Conservation (phyloP, 2,888 invertebrate species). For the Hesperia comma region DNA sequence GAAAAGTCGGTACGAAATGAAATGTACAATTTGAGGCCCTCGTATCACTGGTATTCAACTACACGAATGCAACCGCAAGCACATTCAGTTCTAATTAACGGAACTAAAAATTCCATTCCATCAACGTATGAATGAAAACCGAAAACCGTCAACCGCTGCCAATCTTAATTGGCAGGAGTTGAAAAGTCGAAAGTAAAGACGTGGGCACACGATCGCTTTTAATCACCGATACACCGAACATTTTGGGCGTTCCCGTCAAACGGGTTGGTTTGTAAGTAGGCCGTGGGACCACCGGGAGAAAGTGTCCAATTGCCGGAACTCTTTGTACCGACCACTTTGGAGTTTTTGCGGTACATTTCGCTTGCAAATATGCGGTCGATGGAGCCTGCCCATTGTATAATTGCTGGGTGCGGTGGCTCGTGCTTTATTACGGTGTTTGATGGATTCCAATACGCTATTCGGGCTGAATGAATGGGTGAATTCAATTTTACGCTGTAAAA, state of each 20-base stretch:
- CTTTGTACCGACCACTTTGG: slow-evolving; percentile 58
- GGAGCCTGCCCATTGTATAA: slow-evolving; percentile 55
- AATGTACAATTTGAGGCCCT: not conserved
- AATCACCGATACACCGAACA: slow-evolving; percentile 62
- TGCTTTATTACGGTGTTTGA: slow-evolving; percentile 36
- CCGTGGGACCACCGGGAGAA: slow-evolving; percentile 79
- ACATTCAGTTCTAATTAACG: slow-evolving; percentile 23
- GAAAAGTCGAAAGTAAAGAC: slow-evolving; percentile 69
- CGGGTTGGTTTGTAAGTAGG: slow-evolving; percentile 69
- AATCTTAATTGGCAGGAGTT: slow-evolving; percentile 66
- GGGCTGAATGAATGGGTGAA: slow-evolving; percentile 20
- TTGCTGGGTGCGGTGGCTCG: slow-evolving; percentile 60
- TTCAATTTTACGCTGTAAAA: slow-evolving; percentile 21
- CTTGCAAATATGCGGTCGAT: slow-evolving; percentile 62
- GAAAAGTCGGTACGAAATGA: not conserved
- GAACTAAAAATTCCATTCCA: slow-evolving; percentile 21
- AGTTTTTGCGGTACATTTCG: slow-evolving; percentile 62
- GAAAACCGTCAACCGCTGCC: slow-evolving; percentile 43
- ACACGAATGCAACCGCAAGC: not conserved
- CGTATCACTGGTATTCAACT: not conserved
- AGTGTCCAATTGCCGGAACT: slow-evolving; percentile 66
- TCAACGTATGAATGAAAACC: slow-evolving; percentile 38
- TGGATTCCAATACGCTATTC: slow-evolving; percentile 20
- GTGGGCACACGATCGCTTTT: slow-evolving; percentile 64
- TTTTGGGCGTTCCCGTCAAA: slow-evolving; percentile 78